Evolutionary conservation across 2,113 vertebrate genomes (phyloP), one percentile per base, ranked within the genome.

Genomic region (Oreochromis aureus): DNA sequence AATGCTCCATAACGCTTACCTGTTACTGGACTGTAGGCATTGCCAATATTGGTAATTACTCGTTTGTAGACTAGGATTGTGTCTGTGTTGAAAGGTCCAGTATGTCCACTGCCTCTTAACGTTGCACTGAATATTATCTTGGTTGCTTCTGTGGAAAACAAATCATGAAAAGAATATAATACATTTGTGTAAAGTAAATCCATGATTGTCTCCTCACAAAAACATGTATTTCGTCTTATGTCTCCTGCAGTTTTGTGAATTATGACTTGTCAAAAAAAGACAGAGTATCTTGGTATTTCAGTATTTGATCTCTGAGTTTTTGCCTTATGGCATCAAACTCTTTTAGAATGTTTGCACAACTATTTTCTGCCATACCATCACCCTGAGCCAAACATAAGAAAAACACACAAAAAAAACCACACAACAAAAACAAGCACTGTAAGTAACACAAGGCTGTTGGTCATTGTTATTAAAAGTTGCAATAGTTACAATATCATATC

Each of bases 121-220:
- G 7, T 19, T 51, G 16, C 7, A 53, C 16, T 53, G 51, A 53
- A 53, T 53, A 53, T 53, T 9, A 53, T 19, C 53, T 10, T 54
- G 53, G 19, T n/a, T n/a, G 7, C 10, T 54, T 54, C 53, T 54
- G 9, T 54, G 53, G 9, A 22, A 22, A 22, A 22, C 22, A 22
- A 22, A 22, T 22, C 22, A 22, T 22, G 2, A 22, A 22, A 24
- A n/a, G 9, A 18, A 54, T 10, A 54, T 22, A n/a, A 54, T 54
- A 54, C 19, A 54, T 54, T 54, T 54, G 53, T 54, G 6, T 54
- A 54, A 54, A 54, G n/a, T 54, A n/a, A 54, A 54, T n/a, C 53
- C 0, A n/a, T 54, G 5, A 0, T 22, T 10, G 19, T 55, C n/a
- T 22, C 19, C n/a, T 3, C 19, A 55, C 53, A 3, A 10, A 55